Evolutionary conservation across 2,113 vertebrate genomes (phyloP).

Genomic region (Hoplias malabaricus): DNA sequence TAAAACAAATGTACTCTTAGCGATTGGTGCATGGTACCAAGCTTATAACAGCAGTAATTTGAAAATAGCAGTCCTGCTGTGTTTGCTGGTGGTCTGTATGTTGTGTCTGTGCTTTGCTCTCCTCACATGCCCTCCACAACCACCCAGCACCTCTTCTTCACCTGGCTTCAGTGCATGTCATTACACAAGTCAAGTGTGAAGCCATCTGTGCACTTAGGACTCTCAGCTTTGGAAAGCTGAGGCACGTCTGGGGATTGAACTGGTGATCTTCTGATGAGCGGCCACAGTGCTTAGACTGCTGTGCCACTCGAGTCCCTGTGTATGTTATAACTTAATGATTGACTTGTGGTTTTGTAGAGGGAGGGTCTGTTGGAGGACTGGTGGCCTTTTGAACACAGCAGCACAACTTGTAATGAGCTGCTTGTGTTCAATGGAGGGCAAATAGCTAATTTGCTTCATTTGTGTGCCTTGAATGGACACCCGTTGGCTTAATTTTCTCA

Average conservation of each 20-base stretch:
- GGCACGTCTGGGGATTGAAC: too few relatives aligned
- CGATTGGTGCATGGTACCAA: too few relatives aligned
- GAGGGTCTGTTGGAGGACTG: neutral
- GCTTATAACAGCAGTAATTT: too few relatives aligned
- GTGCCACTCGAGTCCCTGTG: too few relatives aligned
- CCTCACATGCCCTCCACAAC: conserved; percentile 3
- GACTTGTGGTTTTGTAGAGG: conserved; percentile 17
- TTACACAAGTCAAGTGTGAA: too few relatives aligned
- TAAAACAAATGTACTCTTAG: too few relatives aligned
- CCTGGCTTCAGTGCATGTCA: conserved; percentile 1
- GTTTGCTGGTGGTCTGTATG: neutral
- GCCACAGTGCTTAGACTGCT: too few relatives aligned
- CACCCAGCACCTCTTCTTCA: neutral
- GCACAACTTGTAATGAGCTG: neutral
- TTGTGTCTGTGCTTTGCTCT: neutral
- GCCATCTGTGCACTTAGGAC: too few relatives aligned
- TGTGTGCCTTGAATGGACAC: conserved; percentile 29
- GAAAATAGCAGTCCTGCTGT: too few relatives aligned
- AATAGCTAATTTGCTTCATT: conserved; percentile 46
- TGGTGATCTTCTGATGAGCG: too few relatives aligned
- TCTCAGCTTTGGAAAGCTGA: too few relatives aligned
- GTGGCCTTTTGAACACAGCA: neutral
- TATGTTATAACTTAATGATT: conserved; percentile 29
- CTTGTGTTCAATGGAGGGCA: conserved; percentile 13
- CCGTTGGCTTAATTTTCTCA: conserved; percentile 33